These are phyloP conservation scores for Sebastes matsubarae DNA, from an alignment of 2,797 vertebrate genomes.

Conservation along the genomic window DNA sequence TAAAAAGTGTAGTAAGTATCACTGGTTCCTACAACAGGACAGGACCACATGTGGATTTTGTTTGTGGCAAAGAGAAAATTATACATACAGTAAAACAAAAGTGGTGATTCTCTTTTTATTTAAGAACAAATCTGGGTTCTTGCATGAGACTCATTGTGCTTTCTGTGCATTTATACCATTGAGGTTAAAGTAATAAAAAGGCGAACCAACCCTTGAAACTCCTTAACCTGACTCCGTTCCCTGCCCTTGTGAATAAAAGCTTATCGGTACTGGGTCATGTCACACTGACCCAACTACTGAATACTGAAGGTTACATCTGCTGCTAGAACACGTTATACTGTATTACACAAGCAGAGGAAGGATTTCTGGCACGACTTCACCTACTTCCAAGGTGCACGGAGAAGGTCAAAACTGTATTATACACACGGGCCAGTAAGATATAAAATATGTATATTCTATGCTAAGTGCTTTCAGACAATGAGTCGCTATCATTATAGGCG, in stretches of 20 bases:
- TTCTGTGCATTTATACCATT: too few species aligned
- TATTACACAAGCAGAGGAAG: neutral
- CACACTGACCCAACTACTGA: neutral
- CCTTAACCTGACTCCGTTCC: neutral
- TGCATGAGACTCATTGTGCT: neutral
- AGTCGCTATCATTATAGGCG: neutral
- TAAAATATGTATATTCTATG: neutral
- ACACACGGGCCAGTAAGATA: neutral
- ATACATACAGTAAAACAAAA: neutral
- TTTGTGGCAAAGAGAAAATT: neutral
- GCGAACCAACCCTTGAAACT: neutral
- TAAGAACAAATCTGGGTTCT: neutral
- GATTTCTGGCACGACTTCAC: neutral
- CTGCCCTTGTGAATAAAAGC: neutral
- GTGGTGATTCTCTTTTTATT: neutral
- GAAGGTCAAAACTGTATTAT: neutral
- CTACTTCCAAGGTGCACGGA: too few species aligned
- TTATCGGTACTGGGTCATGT: neutral
- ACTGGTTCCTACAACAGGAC: neutral
- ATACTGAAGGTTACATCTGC: neutral
- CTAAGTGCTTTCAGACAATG: neutral
- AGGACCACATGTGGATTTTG: neutral
- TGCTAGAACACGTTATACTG: neutral
- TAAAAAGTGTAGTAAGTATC: neutral
- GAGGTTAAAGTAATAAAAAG: neutral